A percentile compares a stretch with the other conserved stretches of the same genome.
phyloP scores from a whole-genome alignment of 2,113 vertebrate genomes.

The Apteryx mantelli region DNA sequence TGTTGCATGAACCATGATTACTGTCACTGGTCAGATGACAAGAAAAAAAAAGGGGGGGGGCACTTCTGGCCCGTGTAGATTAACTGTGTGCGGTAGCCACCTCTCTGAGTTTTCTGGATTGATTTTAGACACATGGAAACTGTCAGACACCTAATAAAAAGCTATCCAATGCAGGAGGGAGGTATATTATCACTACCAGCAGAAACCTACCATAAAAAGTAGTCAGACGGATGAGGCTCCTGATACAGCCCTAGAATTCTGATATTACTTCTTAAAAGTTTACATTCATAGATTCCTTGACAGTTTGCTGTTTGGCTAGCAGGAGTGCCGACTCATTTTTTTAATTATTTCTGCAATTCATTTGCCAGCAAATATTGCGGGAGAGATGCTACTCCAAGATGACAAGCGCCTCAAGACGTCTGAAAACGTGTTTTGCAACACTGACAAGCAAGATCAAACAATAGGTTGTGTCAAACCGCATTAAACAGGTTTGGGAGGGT shows the following conservation, averaged over 20 bases:
- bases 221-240: background rate
- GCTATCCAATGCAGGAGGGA: rapidly evolving
- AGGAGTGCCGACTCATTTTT: background rate
- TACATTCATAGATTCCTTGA: background rate
- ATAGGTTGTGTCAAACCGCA: background rate
- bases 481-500: background rate
- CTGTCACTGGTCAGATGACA: background rate
- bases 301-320: background rate
- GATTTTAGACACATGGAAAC: background rate
- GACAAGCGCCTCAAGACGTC: background rate
- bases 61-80: background rate
- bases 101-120: background rate
- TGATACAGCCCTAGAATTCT: background rate
- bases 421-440: background rate
- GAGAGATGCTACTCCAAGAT: background rate
- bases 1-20: background rate
- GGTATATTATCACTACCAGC: background rate
- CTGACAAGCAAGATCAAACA: background rate
- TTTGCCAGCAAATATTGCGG: background rate
- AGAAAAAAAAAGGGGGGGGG: background rate
- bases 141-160: background rate
- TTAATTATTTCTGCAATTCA: background rate
- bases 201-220: background rate
- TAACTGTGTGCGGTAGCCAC: background rate
- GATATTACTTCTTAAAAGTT: background rate